Evolutionary conservation across 2,113 vertebrate species (phyloP), one percentile per base, ranked within the genome.

Genomic region (Arvicanthis niloticus): DNA sequence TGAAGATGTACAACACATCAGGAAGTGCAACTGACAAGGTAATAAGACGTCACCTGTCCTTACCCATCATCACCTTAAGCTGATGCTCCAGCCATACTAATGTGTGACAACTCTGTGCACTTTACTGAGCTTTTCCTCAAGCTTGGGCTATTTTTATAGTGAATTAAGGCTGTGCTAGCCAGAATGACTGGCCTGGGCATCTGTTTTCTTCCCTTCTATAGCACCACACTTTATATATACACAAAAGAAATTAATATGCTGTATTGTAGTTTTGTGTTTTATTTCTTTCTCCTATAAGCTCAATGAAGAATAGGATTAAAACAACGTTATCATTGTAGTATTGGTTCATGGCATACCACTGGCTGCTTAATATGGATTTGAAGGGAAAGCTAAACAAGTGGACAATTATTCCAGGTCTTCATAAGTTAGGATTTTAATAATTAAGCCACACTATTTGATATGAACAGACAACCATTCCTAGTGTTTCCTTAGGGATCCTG

Each of bases 101-200:
- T 21, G 58, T 13, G 16, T 12, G 0, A 17, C 1, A 26, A 7
- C 29, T 34, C 16, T 58, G 78, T n/a, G 78, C 48, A 45, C 3
- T 7, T 21, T 37, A 42, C n/a, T 1, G 1, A 17, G 9, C 11
- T 48, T 73, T 45, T 73, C 0, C 0, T 17, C n/a, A 19, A 29
- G 9, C 10, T 56, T 16, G 48, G 11, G 7, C 7, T n/a, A 17
- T 78, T 62, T 60, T 9, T 13, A 29, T 75, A 16, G 45, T 13
- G 31, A 48, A 34, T 53, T n/a, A 80, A 67, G 67, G 60, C 37
- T 72, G 56, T 67, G 34, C 51, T 53, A 34, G 76, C 45, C 65
- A 48, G 58, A 85, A 76, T 45, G 86, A 1, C 53, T 45, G 34
- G 34, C 8, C 56, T n/a, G 6, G 5, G 21, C 45, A 53, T 51